A percentile compares a stretch with the other conserved stretches of the same genome.
phyloP scores from a whole-genome alignment of 1,140 invertebrate genomes.

The Paraescarpia echinospica region DNA sequence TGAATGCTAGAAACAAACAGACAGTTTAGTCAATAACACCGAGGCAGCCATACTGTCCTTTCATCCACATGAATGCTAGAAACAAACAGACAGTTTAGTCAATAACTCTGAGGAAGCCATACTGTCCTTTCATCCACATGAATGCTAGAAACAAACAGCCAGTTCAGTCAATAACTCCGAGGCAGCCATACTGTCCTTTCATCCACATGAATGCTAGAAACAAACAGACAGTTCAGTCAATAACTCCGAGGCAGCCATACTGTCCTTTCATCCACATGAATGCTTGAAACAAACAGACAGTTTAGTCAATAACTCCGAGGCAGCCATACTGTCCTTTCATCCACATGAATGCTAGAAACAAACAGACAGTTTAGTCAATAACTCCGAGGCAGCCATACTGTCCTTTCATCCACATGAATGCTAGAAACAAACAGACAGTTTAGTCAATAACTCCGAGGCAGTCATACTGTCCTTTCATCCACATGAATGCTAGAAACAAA shows the following conservation, averaged over 20 bases:
- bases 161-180: conserved; percentile 16
- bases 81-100: conserved; percentile 65
- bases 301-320: too few species aligned
- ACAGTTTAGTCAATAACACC: conserved; percentile 12
- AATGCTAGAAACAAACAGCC: conserved; percentile 25
- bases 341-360: too few species aligned
- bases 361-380: too few species aligned
- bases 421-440: conserved; percentile 24
- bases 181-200: background rate
- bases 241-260: conserved; percentile 7
- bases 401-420: background rate
- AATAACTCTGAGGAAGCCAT: conserved; percentile 61
- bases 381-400: background rate
- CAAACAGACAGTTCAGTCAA: too few species aligned
- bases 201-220: background rate
- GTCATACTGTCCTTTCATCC: background rate
- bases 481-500: too few species aligned
- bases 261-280: background rate
- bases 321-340: too few species aligned
- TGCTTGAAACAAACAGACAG: conserved; percentile 24
- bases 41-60: background rate
- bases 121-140: background rate
- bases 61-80: background rate
- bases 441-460: too few species aligned
- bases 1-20: conserved; percentile 24